Base-by-base conservation (phyloP, 64 coral and sea anemone species). In the Actinia equina region DNA sequence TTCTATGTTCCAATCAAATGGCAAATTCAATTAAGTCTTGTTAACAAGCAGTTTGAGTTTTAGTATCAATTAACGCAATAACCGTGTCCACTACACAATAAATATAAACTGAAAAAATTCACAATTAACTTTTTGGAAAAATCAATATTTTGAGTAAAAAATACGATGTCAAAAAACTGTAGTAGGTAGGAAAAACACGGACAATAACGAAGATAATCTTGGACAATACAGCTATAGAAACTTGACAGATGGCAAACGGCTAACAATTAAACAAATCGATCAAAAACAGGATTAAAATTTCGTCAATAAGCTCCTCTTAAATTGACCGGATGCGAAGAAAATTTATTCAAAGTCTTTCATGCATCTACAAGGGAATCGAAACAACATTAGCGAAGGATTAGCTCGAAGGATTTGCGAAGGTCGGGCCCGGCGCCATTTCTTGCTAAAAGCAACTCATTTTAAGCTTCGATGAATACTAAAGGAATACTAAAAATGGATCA, bases 211-310 rank as follows among this genome's bases (percentile, higher is more conserved):
- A 3, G 5, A 12, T 74, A 26, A 74, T 30, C 69, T 42, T 11
- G 69, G 26, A 74, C 69, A 74, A 74, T 74, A 74, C 23, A 71
- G 65, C 22, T 13, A 14, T 74, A 11, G 26, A 74, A 74, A 7
- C 0, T 1, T 41, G 69, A 74, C 69, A 74, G 69, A 74, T 74
- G 69, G 69, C 69, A 41, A 74, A 74, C 42, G 69, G 3, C 69
- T 42, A 74, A 74, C 69, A 41, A 74, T 74, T 74, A 30, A 74
- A 74, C 69, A 41, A 74, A 42, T 74, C 10, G 69, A 74, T 74
- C 25, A 74, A 37, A 74, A 7, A 41, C 69, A 42, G 27, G 14
- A 74, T 41, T 5, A 15, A 74, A 69, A 30, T 18, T 42, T 25
- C 69, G 69, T 30, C 69, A 41, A 74, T 41, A 74, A 42, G 25